Evolutionary conservation across 2,797 vertebrate genomes (phyloP).

Genomic region (Acanthopagrus latus): DNA sequence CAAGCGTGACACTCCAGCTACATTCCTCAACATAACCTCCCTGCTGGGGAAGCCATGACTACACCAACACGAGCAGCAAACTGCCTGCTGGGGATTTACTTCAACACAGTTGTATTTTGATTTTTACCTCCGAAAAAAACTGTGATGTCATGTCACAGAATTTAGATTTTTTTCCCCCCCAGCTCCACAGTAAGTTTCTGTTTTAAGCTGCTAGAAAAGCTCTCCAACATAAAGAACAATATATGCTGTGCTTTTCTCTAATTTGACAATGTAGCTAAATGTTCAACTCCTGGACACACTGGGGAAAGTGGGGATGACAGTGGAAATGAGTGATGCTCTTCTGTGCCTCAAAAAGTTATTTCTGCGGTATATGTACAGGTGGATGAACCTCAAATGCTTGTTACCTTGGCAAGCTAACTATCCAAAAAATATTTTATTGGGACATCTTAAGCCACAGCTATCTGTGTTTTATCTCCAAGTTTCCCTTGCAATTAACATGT

Average conservation of each 20-base stretch:
- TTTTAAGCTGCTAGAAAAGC: neutral
- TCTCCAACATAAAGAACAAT: neutral
- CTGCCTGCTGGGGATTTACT: neutral
- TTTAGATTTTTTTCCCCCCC: neutral
- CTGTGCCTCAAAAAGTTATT: neutral
- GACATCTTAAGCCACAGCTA: neutral
- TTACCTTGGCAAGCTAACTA: neutral
- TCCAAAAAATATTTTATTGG: neutral
- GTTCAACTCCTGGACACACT: neutral
- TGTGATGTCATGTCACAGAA: constrained; percentile 15
- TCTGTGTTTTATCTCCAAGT: too few relatives aligned
- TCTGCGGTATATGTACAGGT: neutral
- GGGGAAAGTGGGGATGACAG: neutral
- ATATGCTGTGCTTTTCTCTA: neutral
- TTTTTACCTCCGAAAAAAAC: constrained; percentile 9
- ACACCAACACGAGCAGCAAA: constrained; percentile 31
- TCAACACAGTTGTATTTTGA: neutral
- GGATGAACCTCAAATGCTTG: neutral
- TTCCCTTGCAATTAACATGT: too few relatives aligned
- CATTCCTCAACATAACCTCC: constrained; percentile 66
- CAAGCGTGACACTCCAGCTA: constrained; percentile 54
- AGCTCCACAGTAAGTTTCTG: too few relatives aligned
- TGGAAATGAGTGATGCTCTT: constrained; percentile 1
- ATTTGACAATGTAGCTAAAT: too few relatives aligned
- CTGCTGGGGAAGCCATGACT: constrained; percentile 53